Evolutionary conservation across 2,797 vertebrate genomes (phyloP).

Genomic region (Enteromius radiatus): DNA sequence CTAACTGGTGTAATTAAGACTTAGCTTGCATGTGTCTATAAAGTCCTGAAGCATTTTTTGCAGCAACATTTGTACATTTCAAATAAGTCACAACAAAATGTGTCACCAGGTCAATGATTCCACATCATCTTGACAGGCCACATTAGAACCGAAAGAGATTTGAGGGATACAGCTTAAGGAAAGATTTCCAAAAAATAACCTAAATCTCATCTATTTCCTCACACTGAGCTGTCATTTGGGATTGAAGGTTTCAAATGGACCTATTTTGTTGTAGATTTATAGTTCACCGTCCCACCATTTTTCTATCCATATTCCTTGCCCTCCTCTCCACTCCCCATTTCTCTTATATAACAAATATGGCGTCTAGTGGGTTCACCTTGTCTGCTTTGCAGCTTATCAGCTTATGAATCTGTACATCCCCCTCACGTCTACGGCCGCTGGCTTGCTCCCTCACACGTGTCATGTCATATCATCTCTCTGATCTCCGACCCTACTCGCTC

Average conservation of each 20-base stretch:
- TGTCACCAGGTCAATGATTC: neutral
- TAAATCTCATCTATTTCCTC: neutral
- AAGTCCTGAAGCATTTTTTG: neutral
- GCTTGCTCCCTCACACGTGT: conserved; percentile 14
- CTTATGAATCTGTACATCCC: conserved; percentile 62
- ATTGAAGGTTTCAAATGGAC: neutral
- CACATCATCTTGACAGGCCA: neutral
- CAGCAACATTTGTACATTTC: neutral
- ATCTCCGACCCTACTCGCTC: conserved; percentile 33
- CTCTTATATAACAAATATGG: conserved; percentile 57
- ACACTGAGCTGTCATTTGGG: conserved; percentile 1
- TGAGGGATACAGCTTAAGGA: neutral
- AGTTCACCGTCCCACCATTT: neutral
- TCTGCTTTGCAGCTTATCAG: conserved; percentile 69
- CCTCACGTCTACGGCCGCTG: conserved; percentile 21
- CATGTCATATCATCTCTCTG: conserved; percentile 21
- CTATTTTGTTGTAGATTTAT: neutral
- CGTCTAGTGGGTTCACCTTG: conserved; percentile 63
- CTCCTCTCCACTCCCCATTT: conserved; percentile 18
- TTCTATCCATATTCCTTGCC: conserved; percentile 2
- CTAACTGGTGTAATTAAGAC: neutral
- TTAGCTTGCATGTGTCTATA: neutral
- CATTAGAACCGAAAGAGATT: neutral
- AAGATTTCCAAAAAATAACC: neutral
- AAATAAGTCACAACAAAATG: neutral